A percentile compares a stretch with the other conserved stretches of the same genome.
Evolutionary conservation across 2,888 invertebrate species (phyloP).

Genomic region (Acrobasis repandana): DNA sequence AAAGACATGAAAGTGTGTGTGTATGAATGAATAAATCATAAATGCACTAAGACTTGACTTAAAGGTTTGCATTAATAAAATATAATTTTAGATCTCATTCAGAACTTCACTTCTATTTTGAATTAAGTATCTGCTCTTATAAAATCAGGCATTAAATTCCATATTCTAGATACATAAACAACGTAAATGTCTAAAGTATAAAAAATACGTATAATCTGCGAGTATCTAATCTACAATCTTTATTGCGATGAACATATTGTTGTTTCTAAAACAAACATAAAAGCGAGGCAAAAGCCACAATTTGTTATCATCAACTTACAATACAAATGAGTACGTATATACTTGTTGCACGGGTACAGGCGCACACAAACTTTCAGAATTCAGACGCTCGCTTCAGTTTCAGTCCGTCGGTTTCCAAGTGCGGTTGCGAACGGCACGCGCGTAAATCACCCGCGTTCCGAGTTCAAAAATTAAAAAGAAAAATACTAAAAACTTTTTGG

Average conservation of each 20-base stretch:
- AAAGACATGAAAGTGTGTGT: too few species aligned
- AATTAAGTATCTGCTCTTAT: too few species aligned
- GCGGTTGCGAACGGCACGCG: slow-evolving; percentile 40
- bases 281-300: slow-evolving; percentile 15
- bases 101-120: too few species aligned
- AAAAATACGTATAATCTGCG: neutral
- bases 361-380: slow-evolving; percentile 38
- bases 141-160: neutral
- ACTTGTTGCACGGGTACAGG: slow-evolving; percentile 57
- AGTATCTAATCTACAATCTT: neutral
- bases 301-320: slow-evolving; percentile 20
- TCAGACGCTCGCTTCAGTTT: slow-evolving; percentile 25
- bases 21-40: too few species aligned
- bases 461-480: slow-evolving; percentile 13
- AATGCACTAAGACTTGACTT: too few species aligned
- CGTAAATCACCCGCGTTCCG: slow-evolving; percentile 9
- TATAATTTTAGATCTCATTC: too few species aligned
- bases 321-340: slow-evolving; percentile 36
- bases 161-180: neutral
- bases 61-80: too few species aligned
- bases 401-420: slow-evolving; percentile 41
- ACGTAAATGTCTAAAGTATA: neutral
- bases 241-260: neutral
- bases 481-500: slow-evolving; percentile 9
- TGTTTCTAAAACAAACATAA: slow-evolving; percentile 17